Evolutionary conservation across 2,888 invertebrate species (phyloP).

Genomic region (Eulithis prunata): DNA sequence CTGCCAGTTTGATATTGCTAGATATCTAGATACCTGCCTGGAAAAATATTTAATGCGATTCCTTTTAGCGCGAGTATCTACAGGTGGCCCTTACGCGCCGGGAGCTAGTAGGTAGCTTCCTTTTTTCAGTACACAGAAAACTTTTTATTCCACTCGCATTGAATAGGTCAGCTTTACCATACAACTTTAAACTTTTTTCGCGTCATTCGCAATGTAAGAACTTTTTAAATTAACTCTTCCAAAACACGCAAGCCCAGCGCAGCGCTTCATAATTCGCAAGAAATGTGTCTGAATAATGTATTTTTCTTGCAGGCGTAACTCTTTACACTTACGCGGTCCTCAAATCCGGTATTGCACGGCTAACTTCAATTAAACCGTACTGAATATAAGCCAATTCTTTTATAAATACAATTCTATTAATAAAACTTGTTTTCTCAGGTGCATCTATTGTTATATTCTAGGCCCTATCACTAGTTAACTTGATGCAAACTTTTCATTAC

Average conservation of each 20-base stretch:
- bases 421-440: slow-evolving; percentile 14
- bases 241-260: slow-evolving; percentile 70
- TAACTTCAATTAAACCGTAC: slow-evolving; percentile 12
- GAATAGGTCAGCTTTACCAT: slow-evolving; percentile 49
- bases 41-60: slow-evolving; percentile 34
- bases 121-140: slow-evolving; percentile 31
- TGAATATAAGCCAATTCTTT: slow-evolving; percentile 20
- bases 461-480: slow-evolving; percentile 4
- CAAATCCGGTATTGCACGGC: slow-evolving; percentile 47
- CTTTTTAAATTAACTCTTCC: slow-evolving; percentile 55
- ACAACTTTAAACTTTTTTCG: slow-evolving; percentile 45
- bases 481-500: slow-evolving; percentile 16
- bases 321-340: slow-evolving; percentile 58
- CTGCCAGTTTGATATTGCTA: slow-evolving; percentile 62
- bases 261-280: slow-evolving; percentile 70
- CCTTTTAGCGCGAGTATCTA: slow-evolving; percentile 19
- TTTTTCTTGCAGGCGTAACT: slow-evolving; percentile 55
- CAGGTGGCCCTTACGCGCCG: slow-evolving; percentile 13
- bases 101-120: slow-evolving; percentile 9
- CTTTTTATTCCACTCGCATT: slow-evolving; percentile 37
- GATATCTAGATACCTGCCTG: slow-evolving; percentile 35
- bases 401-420: slow-evolving; percentile 22
- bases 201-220: slow-evolving; percentile 49
- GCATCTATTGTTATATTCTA: slow-evolving; percentile 1
- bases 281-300: slow-evolving; percentile 74